Evolutionary conservation across 2,888 invertebrate species (phyloP).

Genomic region (Drosophila kambysellisi): DNA sequence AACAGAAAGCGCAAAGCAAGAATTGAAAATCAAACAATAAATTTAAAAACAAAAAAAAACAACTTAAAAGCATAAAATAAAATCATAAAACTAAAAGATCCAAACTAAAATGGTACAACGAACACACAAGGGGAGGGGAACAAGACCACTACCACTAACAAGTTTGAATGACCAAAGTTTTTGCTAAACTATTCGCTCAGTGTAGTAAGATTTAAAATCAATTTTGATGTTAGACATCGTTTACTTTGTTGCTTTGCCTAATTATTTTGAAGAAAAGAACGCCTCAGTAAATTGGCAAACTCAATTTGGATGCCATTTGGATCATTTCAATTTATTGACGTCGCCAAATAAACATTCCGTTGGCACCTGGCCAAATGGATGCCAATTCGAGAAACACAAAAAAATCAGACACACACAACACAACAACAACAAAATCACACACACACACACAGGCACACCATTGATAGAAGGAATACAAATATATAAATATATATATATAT

Average conservation of each 20-base stretch:
- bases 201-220: background rate
- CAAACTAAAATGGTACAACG: background rate
- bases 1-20: constrained; percentile 28
- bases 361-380: constrained; percentile 71
- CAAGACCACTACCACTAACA: background rate
- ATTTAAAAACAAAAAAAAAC: constrained; percentile 20
- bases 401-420: constrained; percentile 20
- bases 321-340: constrained; percentile 72
- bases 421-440: constrained; percentile 2
- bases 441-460: constrained; percentile 15
- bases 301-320: constrained; percentile 56
- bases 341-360: constrained; percentile 66
- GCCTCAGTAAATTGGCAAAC: constrained; percentile 45
- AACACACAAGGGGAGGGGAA: constrained; percentile 1
- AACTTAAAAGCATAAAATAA: constrained; percentile 41
- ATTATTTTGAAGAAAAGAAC: constrained; percentile 28
- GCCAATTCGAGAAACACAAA: constrained; percentile 56
- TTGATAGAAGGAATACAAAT: constrained; percentile 23
- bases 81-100: constrained; percentile 24
- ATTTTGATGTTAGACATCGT: background rate
- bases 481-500: constrained; percentile 29
- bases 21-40: constrained; percentile 39
- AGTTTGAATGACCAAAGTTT: background rate
- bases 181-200: background rate
- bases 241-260: constrained; percentile 1